phyloP scores from a whole-genome alignment of 2,888 invertebrate genomes.

The Tiliacea aurago region DNA sequence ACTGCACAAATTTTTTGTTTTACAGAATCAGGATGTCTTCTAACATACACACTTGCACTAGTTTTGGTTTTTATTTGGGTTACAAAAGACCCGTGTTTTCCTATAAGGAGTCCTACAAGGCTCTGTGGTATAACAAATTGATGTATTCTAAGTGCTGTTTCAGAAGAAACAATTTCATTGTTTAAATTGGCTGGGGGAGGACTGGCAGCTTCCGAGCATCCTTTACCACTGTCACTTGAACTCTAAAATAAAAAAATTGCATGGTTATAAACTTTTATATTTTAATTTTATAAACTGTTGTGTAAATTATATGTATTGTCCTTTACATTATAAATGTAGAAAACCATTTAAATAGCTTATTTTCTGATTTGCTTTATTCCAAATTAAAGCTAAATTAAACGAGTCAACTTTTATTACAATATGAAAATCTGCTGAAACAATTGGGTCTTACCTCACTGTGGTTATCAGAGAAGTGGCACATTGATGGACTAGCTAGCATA shows the following conservation, averaged over 20 bases:
- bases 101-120: constrained; percentile 96
- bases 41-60: constrained; percentile 94
- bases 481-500: constrained; percentile 92
- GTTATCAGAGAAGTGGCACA: constrained; percentile 93
- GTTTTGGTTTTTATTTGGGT: constrained; percentile 94
- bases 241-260: constrained; percentile 86
- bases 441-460: constrained; percentile 91
- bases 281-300: background rate
- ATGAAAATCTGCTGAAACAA: background rate
- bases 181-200: constrained; percentile 92
- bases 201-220: constrained; percentile 93
- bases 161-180: constrained; percentile 81
- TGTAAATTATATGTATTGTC: background rate
- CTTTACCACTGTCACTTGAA: constrained; percentile 96
- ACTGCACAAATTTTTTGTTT: constrained; percentile 96
- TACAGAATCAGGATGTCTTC: constrained; percentile 93
- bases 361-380: background rate
- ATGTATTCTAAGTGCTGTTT: constrained; percentile 90
- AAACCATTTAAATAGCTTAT: background rate
- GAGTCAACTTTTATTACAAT: background rate
- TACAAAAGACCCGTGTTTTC: constrained; percentile 95
- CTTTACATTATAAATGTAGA: background rate
- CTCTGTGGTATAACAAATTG: constrained; percentile 94
- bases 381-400: constrained; percentile 1
- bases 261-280: background rate